Conservation (phyloP, 2,888 invertebrate genomes). For the Platypus cylindrus region DNA sequence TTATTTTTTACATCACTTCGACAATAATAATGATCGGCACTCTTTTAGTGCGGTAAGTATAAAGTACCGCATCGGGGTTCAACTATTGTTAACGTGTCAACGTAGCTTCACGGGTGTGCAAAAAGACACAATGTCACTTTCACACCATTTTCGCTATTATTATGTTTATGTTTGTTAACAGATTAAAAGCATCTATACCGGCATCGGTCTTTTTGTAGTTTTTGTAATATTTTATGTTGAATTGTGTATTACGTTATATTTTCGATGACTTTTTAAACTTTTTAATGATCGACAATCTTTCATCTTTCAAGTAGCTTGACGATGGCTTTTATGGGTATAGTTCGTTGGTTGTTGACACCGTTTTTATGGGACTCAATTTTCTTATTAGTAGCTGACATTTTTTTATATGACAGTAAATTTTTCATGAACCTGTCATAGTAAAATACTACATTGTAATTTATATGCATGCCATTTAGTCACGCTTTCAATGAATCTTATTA, state of each 20-base stretch:
- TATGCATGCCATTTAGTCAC: too few species aligned
- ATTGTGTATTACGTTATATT: background rate
- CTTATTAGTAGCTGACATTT: too few species aligned
- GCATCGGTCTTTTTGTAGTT: background rate
- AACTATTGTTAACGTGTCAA: constrained; percentile 30
- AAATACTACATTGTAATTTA: too few species aligned
- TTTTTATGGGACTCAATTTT: too few species aligned
- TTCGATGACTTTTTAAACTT: constrained; percentile 1
- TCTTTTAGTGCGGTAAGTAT: constrained; percentile 17
- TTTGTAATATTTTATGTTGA: background rate
- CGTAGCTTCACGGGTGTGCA: constrained; percentile 32
- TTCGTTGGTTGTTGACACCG: too few species aligned
- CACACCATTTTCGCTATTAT: constrained; percentile 27
- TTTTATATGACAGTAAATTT: too few species aligned
- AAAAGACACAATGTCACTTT: constrained; percentile 35
- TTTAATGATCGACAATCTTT: too few species aligned
- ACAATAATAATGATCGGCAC: constrained; percentile 18
- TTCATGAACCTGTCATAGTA: too few species aligned
- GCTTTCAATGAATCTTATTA: too few species aligned
- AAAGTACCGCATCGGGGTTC: constrained; percentile 35
- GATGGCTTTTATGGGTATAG: too few species aligned
- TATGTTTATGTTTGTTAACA: constrained; percentile 15
- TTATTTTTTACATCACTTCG: too few species aligned
- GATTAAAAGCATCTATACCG: constrained; percentile 10
- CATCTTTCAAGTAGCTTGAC: too few species aligned